These are phyloP conservation scores for Aphelocoma californica DNA, from an alignment of 2,797 vertebrate species.

Conservation along the genomic window DNA sequence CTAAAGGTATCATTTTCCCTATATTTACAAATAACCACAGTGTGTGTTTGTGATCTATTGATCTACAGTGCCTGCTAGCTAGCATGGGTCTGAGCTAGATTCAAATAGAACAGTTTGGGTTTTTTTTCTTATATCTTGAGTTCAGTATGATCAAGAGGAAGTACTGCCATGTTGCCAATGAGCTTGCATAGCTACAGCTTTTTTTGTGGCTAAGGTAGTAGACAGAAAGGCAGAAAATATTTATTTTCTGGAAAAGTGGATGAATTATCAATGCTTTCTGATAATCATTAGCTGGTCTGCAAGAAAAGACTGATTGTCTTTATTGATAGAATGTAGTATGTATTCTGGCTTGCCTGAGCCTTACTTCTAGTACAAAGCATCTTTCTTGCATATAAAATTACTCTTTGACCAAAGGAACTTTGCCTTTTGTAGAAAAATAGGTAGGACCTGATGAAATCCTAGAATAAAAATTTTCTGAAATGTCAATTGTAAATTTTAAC, in stretches of 20 bases:
- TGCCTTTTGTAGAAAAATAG: slow-evolving; percentile 13
- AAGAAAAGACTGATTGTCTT: slow-evolving; percentile 56
- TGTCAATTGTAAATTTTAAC: neutral
- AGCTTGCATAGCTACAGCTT: neutral
- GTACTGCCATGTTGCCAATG: neutral
- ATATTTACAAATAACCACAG: neutral
- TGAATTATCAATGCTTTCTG: slow-evolving; percentile 57
- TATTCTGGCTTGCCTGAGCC: slow-evolving; percentile 33
- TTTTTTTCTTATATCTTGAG: neutral
- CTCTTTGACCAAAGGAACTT: slow-evolving; percentile 23
- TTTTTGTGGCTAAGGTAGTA: slow-evolving; percentile 39
- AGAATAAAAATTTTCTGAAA: neutral
- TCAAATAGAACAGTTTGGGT: neutral
- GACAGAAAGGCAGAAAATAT: slow-evolving; percentile 55
- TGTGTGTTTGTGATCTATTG: neutral
- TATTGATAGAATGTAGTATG: slow-evolving; percentile 21
- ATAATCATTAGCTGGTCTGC: slow-evolving; percentile 48
- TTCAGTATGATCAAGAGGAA: neutral
- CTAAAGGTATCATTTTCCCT: slow-evolving; percentile 86
- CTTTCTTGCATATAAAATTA: slow-evolving; percentile 46
- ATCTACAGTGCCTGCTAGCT: neutral
- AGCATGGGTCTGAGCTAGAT: neutral
- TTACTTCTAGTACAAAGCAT: neutral
- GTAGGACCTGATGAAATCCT: neutral
- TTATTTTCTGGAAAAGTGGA: slow-evolving; percentile 55